Percentiles rank a stretch among this genome's conserved stretches.
phyloP scores from a whole-genome alignment of 1,140 invertebrate species.

The Linepithema humile region DNA sequence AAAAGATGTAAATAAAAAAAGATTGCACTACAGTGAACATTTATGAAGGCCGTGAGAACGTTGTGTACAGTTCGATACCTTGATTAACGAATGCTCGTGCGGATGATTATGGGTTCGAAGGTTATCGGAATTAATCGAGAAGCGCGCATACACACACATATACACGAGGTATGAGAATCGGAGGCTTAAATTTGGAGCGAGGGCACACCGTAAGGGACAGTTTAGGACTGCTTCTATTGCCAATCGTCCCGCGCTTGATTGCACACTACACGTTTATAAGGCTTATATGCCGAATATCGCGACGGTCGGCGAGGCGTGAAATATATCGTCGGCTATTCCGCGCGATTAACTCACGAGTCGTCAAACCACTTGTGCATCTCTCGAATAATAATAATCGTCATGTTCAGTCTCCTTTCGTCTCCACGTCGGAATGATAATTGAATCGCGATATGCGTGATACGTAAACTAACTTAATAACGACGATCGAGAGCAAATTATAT shows the following conservation, averaged over 20 bases:
- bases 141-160: too few relatives aligned
- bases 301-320: neutral
- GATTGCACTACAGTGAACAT: neutral
- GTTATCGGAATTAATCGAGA: slow-evolving; percentile 36
- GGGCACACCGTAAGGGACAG: neutral
- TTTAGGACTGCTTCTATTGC: neutral
- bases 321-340: neutral
- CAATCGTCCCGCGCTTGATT: slow-evolving; percentile 11
- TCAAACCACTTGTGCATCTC: slow-evolving; percentile 13
- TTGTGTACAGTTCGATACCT: slow-evolving; percentile 12
- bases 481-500: slow-evolving; percentile 13
- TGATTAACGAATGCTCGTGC: slow-evolving; percentile 16
- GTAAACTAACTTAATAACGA: slow-evolving; percentile 8
- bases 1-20: neutral
- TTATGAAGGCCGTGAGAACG: neutral
- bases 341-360: slow-evolving; percentile 20
- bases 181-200: slow-evolving; percentile 33
- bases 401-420: neutral
- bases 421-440: neutral
- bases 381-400: neutral
- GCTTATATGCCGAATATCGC: neutral
- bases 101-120: slow-evolving; percentile 21
- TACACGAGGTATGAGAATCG: too few relatives aligned
- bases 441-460: neutral
- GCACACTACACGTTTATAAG: neutral